Evolutionary conservation across 2,113 vertebrate genomes (phyloP).

Genomic region (Nematolebias whitei): DNA sequence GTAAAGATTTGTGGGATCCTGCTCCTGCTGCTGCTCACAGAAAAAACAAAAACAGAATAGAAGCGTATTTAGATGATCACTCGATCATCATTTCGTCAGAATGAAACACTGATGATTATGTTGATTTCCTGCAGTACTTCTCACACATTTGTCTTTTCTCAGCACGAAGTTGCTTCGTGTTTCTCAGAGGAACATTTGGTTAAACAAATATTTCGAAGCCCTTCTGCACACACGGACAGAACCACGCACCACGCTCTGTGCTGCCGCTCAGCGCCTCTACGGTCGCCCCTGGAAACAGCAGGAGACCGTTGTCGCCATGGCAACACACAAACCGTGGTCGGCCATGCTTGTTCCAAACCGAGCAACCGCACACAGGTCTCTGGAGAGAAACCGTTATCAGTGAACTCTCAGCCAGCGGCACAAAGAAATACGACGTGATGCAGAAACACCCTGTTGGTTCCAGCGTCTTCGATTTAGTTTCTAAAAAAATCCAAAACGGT

Average conservation of each 20-base stretch:
- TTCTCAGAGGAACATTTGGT: constrained; percentile 29
- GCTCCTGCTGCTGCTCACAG: constrained; percentile 93
- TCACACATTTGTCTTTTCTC: neutral
- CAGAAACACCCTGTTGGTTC: too few species aligned
- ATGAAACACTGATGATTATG: neutral
- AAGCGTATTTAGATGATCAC: neutral
- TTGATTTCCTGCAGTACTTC: neutral
- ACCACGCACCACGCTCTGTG: constrained; percentile 13
- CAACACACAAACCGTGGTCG: constrained; percentile 59
- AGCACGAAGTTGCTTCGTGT: constrained; percentile 8
- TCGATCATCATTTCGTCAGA: too few species aligned
- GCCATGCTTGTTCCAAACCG: constrained; percentile 60
- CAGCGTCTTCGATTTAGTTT: too few species aligned
- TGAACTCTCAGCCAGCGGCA: constrained; percentile 27
- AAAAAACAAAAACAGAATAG: constrained; percentile 26
- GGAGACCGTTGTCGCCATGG: constrained; percentile 67
- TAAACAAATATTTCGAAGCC: constrained; percentile 32
- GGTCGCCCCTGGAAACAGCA: constrained; percentile 70
- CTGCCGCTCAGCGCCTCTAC: constrained; percentile 49
- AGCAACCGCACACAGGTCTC: constrained; percentile 56
- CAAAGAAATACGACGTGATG: too few species aligned
- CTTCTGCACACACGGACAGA: constrained; percentile 12
- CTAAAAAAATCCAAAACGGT: too few species aligned
- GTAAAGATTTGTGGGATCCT: constrained; percentile 93
- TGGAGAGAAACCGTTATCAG: constrained; percentile 48